Conservation (phyloP, 2,797 vertebrate genomes). For the Diplodus sargus region DNA sequence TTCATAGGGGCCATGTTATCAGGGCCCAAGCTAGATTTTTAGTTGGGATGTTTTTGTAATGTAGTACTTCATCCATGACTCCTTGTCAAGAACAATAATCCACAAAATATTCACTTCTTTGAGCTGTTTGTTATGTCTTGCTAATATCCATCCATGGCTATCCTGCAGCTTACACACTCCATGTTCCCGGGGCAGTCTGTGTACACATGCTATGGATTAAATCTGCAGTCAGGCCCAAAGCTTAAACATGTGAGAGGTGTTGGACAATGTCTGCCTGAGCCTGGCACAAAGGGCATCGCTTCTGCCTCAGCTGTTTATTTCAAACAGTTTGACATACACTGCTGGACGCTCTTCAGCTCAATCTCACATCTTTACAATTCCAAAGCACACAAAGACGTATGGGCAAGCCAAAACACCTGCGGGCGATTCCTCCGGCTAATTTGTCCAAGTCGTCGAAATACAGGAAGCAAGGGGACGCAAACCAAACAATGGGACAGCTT, state of each 20-base stretch:
- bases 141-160: background rate
- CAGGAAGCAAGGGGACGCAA: constrained; percentile 57
- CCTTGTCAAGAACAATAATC: background rate
- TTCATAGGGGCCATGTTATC: too few species aligned
- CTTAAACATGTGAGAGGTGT: constrained; percentile 66
- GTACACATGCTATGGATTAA: constrained; percentile 61
- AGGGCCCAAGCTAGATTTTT: background rate
- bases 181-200: constrained; percentile 27
- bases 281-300: constrained; percentile 51
- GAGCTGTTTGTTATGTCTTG: background rate
- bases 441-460: constrained; percentile 9
- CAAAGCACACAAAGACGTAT: constrained; percentile 20
- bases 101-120: background rate
- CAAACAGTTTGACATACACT: constrained; percentile 30
- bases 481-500: constrained; percentile 48
- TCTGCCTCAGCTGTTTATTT: constrained; percentile 47
- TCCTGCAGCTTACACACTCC: constrained; percentile 21
- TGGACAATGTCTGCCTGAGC: constrained; percentile 50
- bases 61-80: background rate
- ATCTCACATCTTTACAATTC: constrained; percentile 1
- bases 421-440: constrained; percentile 11
- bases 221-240: constrained; percentile 49
- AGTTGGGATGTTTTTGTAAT: background rate
- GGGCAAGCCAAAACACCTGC: constrained; percentile 32
- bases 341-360: constrained; percentile 14